Evolutionary conservation across 2,797 vertebrate genomes (phyloP).

Genomic region (Coranthus polyacanthus): DNA sequence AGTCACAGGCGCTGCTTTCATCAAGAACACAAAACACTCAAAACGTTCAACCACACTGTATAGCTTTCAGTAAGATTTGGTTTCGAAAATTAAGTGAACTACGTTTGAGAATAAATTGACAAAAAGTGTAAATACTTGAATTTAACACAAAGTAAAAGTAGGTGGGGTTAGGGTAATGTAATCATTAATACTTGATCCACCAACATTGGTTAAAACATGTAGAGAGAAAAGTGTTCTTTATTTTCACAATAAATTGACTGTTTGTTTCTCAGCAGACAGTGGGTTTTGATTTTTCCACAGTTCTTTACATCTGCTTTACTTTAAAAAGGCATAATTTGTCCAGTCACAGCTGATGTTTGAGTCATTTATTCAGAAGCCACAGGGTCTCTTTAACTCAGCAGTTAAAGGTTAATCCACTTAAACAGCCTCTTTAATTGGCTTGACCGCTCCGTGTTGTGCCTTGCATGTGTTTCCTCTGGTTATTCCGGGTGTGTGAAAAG

Average conservation of each 20-base stretch:
- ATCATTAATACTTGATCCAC: neutral
- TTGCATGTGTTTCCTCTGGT: constrained; percentile 59
- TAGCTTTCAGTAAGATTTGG: too few relatives aligned
- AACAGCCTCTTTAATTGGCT: constrained; percentile 72
- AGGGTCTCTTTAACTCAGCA: constrained; percentile 51
- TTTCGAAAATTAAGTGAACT: too few relatives aligned
- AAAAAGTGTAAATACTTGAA: too few relatives aligned
- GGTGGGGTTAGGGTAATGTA: neutral
- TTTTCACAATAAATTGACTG: neutral
- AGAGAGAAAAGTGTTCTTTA: neutral
- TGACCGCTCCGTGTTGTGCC: constrained; percentile 47
- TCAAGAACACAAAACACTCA: too few relatives aligned
- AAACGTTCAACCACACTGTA: too few relatives aligned
- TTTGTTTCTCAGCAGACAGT: neutral
- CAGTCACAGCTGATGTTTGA: constrained; percentile 29
- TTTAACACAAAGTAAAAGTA: neutral
- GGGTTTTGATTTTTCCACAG: neutral
- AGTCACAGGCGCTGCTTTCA: too few relatives aligned
- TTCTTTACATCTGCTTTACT: constrained; percentile 5
- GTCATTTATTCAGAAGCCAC: constrained; percentile 28
- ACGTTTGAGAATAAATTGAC: too few relatives aligned
- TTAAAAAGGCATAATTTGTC: constrained; percentile 18
- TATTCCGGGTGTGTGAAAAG: constrained; percentile 65
- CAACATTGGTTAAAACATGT: too few relatives aligned
- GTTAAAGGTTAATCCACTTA: constrained; percentile 74